These are phyloP conservation scores for Opisthograptis luteolata DNA, from an alignment of 2,888 invertebrate genomes.

Conservation along the genomic window DNA sequence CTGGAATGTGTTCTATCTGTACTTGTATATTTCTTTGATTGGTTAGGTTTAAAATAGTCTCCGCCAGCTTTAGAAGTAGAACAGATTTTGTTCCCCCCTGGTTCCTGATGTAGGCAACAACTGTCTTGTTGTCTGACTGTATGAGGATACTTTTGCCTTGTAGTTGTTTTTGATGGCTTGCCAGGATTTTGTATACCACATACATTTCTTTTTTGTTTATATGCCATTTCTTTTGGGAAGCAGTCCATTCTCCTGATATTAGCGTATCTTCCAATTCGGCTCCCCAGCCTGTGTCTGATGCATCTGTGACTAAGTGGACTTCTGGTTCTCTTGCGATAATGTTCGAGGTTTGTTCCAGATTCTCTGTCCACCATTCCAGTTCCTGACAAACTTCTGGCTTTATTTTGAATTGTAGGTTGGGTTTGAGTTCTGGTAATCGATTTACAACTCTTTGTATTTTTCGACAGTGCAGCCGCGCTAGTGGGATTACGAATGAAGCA, in stretches of 20 bases:
- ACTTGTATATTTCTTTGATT: too few relatives aligned
- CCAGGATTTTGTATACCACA: neutral
- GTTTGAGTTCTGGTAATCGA: constrained; percentile 7
- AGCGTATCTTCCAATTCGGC: constrained; percentile 12
- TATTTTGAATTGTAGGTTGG: constrained; percentile 7
- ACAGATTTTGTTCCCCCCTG: too few relatives aligned
- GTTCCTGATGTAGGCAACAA: too few relatives aligned
- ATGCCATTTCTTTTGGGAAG: constrained; percentile 25
- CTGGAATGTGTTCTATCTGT: too few relatives aligned
- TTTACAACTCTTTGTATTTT: constrained; percentile 27
- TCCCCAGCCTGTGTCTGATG: constrained; percentile 30
- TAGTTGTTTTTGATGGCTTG: neutral
- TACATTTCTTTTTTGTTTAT: constrained; percentile 32
- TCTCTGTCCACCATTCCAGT: neutral
- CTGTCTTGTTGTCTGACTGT: too few relatives aligned
- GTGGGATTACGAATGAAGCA: constrained; percentile 11
- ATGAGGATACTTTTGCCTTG: neutral
- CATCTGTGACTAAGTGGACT: constrained; percentile 19
- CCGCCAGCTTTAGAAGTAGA: too few relatives aligned
- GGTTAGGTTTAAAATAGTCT: too few relatives aligned
- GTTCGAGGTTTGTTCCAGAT: neutral
- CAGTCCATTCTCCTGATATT: constrained; percentile 10
- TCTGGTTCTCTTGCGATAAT: constrained; percentile 5
- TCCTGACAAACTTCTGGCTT: constrained; percentile 1
- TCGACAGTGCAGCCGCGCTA: constrained; percentile 25